Evolutionary conservation across 35 echinoderm and acorn worm species (phyloP).

Genomic region (Patiria miniata): DNA sequence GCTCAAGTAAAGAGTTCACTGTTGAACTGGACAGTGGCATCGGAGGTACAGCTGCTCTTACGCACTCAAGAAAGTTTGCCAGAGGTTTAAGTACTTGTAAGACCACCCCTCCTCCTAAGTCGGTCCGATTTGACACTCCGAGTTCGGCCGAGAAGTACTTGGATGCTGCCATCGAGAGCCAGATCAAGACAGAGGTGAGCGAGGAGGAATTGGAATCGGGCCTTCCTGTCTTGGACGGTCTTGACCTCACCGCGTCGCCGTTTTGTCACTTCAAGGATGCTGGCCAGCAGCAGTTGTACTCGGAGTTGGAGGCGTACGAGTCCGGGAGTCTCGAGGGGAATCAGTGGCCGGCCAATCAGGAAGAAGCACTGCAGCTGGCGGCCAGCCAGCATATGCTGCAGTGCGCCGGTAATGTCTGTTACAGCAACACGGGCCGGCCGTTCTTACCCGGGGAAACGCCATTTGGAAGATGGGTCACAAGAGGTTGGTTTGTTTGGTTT

Average conservation of each 20-base stretch:
- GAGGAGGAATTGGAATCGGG: constrained; percentile 10
- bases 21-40: background rate
- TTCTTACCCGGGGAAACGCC: background rate
- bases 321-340: background rate
- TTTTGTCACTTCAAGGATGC: background rate
- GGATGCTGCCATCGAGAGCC: background rate
- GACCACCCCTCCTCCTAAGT: background rate
- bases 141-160: background rate
- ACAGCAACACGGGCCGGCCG: background rate
- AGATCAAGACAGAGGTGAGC: background rate
- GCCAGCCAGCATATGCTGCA: constrained; percentile 1
- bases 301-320: background rate
- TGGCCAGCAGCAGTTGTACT: constrained; percentile 4
- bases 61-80: too few species aligned
- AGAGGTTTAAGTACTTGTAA: too few species aligned
- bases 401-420: background rate
- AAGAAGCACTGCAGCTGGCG: background rate
- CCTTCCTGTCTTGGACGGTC: background rate
- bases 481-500: background rate
- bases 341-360: background rate
- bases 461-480: background rate
- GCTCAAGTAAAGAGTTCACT: background rate
- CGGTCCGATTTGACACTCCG: background rate
- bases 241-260: background rate
- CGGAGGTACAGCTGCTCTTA: background rate